Base-by-base conservation (phyloP, 2,888 invertebrate species). In the Girardia tigrina region DNA sequence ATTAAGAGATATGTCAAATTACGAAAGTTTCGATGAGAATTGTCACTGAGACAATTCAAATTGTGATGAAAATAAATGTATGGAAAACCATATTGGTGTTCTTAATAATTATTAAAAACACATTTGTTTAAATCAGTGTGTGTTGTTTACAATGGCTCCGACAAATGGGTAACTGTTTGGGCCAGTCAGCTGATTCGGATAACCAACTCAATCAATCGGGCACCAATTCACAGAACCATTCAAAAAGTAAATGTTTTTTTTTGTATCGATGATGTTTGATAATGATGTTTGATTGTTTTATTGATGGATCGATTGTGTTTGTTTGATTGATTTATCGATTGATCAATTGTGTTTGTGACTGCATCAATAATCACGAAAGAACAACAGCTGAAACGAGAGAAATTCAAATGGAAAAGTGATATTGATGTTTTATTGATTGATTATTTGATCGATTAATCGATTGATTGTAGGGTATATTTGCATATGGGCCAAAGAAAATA, bases 321-420 rank as follows among this genome's bases (percentile, higher is more conserved):
- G 36, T 36, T 36, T 36, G 36, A 36, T 36, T 12, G 8, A 36
- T 36, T 36, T 12, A 36, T n/a, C n/a, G n/a, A n/a, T 36, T 36
- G 16, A 36, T 36, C 36, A 36, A 36, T 36, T 36, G n/a, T n/a
- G n/a, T n/a, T n/a, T n/a, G n/a, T n/a, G n/a, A n/a, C n/a, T n/a
- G 8, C 36, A 12, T 16, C 36, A 56, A 23, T 56, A 6, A 16
- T 56, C 23, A 8, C 56, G n/a, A 56, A 56, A 56, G 56, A 23
- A 87, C 92, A 93, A 86, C 92, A 93, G 42, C 86, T 95, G 82
- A 91, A 92, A 86, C 91, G 92, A 86, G 93, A 94, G 85, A 90
- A 90, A 78, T 91, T 94, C 79, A 89, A 94, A 83, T 95, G 94
- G 94, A 93, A 93, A 83, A 94, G 93, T n/a, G 94, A 94, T 83